A percentile compares a stretch with the other conserved stretches of the same genome.
These are phyloP conservation scores for Moxostoma hubbsi DNA, from an alignment of 2,797 vertebrate genomes.

Conservation along the genomic window DNA sequence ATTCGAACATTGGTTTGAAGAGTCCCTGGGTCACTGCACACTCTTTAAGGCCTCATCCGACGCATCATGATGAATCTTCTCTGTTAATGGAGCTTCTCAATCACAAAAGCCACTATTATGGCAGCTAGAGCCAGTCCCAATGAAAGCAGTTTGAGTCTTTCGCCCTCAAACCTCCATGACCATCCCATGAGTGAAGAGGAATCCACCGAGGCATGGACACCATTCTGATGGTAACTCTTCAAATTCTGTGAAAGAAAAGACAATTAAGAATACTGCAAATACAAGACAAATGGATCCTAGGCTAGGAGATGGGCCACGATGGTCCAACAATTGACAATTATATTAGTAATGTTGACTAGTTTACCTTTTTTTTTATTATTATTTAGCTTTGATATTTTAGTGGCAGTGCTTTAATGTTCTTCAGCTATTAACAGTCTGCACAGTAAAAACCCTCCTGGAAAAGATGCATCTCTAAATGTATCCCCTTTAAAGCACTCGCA, in stretches of 20 bases:
- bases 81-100: constrained; percentile 74
- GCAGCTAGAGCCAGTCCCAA: constrained; percentile 79
- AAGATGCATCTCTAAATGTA: no score
- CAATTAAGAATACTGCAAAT: no score
- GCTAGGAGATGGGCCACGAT: no score
- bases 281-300: no score
- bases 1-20: not conserved
- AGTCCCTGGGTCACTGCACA: not conserved
- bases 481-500: no score
- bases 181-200: constrained; percentile 56
- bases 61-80: not conserved
- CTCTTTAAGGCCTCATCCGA: not conserved
- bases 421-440: no score
- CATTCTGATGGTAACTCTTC: constrained; percentile 64
- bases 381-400: no score
- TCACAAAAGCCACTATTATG: constrained; percentile 76
- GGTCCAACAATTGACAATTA: no score
- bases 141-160: constrained; percentile 75
- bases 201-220: constrained; percentile 49
- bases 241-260: constrained; percentile 75
- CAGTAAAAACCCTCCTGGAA: no score
- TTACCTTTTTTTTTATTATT: no score
- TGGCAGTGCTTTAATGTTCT: no score
- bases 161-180: constrained; percentile 66
- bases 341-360: no score